Evolutionary conservation across 1,140 invertebrate species (phyloP), one percentile per base, ranked within the genome.

Genomic region (Drosophila lacteicornis): DNA sequence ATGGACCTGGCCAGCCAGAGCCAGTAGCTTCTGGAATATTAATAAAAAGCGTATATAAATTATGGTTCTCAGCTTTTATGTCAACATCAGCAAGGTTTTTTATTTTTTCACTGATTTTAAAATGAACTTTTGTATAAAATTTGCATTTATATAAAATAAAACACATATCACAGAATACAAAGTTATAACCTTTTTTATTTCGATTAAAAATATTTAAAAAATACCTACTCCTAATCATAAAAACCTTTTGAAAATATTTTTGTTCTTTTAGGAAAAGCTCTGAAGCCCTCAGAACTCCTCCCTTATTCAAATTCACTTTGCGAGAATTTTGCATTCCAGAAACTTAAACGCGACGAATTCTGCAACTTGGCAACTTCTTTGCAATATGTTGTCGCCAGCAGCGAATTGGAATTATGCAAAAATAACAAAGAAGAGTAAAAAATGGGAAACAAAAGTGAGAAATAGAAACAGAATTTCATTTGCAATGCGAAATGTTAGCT

Each of bases 401-500:
- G 77, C 70, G 69, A 87, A 73, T 75, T 45, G 74, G 47, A 90
- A 90, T 87, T 87, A 90, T 87, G 84, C 84, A 87, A 87, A 87
- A 86, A 88, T 84, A 75, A 80, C 53, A 80, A 73, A 80, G 55
- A 63, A 81, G 79, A 81, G 63, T 61, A 68, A 82, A 69, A 53
- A 50, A 36, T n/a, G 15, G 22, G 22, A 51, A 45, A 81, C 84
- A 88, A 88, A 82, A 87, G 65, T 84, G 78, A 87, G 80, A 79
- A 87, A 87, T 88, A 80, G 77, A 87, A 74, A 73, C 56, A 73
- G 70, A 67, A 88, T 84, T 88, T 79, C 77, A 87, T 87, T 87
- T 88, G 78, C 75, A 84, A 88, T 84, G 71, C 84, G 69, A 78
- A 78, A 84, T 86, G 62, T 66, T 80, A 59, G 75, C 76, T 71